Conservation (phyloP, 2,888 invertebrate species). For the Protophormia terraenovae region DNA sequence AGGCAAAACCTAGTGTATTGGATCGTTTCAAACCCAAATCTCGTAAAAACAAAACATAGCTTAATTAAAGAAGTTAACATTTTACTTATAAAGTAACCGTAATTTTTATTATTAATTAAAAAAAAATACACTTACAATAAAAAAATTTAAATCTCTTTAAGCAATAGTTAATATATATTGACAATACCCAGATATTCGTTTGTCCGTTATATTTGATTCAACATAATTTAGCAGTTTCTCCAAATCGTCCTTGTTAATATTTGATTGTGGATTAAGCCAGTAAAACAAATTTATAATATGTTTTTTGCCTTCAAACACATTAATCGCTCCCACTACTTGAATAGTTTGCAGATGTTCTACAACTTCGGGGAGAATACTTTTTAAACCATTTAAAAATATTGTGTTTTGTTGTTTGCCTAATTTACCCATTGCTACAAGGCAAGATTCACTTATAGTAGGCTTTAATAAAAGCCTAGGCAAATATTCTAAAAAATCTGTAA, state of each 20-base stretch:
- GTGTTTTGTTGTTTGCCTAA: constrained; percentile 83
- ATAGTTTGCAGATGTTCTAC: constrained; percentile 78
- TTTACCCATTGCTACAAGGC: constrained; percentile 83
- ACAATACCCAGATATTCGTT: constrained; percentile 74
- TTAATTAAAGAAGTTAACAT: neutral
- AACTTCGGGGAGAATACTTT: constrained; percentile 81
- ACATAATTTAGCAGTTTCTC: constrained; percentile 31
- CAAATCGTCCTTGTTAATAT: constrained; percentile 21
- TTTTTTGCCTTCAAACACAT: constrained; percentile 81
- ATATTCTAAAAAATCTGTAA: constrained; percentile 82
- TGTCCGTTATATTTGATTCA: constrained; percentile 66
- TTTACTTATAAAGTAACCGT: neutral
- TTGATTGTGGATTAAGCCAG: constrained; percentile 79
- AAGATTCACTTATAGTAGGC: constrained; percentile 82
- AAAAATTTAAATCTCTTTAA: constrained; percentile 12
- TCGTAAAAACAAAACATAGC: constrained; percentile 71
- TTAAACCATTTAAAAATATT: constrained; percentile 82
- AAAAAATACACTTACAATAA: neutral
- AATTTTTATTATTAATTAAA: constrained; percentile 6
- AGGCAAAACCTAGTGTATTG: constrained; percentile 81
- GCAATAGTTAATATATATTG: constrained; percentile 71
- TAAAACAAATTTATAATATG: constrained; percentile 83
- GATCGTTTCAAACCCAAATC: constrained; percentile 87
- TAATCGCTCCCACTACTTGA: constrained; percentile 78
- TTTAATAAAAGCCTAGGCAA: constrained; percentile 84